These are phyloP conservation scores for Sparidentex hasta DNA, from an alignment of 2,797 vertebrate species.

Conservation along the genomic window DNA sequence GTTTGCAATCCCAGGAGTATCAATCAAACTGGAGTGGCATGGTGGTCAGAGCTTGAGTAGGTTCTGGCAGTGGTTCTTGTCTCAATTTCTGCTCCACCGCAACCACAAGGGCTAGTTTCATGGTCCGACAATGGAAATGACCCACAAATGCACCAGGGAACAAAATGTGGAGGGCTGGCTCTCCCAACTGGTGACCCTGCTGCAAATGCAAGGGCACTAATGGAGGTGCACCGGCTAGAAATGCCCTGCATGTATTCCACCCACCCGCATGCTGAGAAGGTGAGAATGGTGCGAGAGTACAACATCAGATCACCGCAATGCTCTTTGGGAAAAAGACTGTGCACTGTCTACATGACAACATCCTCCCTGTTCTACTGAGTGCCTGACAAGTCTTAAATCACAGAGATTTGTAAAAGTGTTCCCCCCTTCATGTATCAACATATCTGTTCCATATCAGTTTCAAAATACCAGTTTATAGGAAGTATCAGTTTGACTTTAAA, in stretches of 20 bases:
- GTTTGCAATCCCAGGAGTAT: too few relatives aligned
- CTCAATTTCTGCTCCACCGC: not conserved
- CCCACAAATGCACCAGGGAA: constrained; percentile 21
- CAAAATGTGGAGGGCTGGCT: constrained; percentile 43
- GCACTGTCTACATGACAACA: not conserved
- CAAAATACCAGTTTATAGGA: not conserved
- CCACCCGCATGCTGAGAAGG: constrained; percentile 53
- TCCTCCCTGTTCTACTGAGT: constrained; percentile 8
- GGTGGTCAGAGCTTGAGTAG: not conserved
- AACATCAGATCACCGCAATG: constrained; percentile 33
- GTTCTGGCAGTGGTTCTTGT: not conserved
- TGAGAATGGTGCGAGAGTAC: constrained; percentile 26
- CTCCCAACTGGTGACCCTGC: constrained; percentile 67
- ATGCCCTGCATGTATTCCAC: constrained; percentile 46
- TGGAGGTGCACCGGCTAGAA: constrained; percentile 62
- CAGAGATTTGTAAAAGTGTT: constrained; percentile 1
- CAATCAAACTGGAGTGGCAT: not conserved
- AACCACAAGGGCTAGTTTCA: constrained; percentile 1
- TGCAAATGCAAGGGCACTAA: constrained; percentile 75
- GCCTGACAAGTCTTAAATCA: constrained; percentile 35
- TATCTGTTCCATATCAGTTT: constrained; percentile 1
- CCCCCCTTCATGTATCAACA: constrained; percentile 14
- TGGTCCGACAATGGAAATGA: constrained; percentile 20
- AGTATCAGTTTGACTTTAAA: constrained; percentile 6
- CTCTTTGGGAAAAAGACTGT: constrained; percentile 21